Percentiles rank a stretch among this genome's conserved stretches.
Evolutionary conservation across 2,797 vertebrate genomes (phyloP).

Genomic region (Artibeus lituratus): DNA sequence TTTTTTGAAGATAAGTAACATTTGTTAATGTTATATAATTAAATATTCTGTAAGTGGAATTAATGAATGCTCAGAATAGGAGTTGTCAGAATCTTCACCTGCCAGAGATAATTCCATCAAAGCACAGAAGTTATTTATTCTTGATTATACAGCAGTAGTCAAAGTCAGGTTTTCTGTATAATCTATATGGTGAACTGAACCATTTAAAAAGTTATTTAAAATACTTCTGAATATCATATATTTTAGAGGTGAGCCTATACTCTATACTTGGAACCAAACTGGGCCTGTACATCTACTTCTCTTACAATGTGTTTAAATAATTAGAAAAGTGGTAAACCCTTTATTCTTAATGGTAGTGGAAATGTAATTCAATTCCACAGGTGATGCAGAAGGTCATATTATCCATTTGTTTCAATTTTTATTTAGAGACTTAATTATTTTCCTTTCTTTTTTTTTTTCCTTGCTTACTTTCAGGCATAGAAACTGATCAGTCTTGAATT

Average conservation of each 20-base stretch:
- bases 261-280: background rate
- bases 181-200: background rate
- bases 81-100: background rate
- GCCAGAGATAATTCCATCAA: background rate
- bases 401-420: background rate
- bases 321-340: background rate
- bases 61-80: background rate
- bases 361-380: background rate
- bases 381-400: background rate
- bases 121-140: background rate
- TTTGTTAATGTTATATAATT: background rate
- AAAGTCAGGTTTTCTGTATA: background rate
- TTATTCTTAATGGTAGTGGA: background rate
- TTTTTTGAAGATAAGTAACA: background rate
- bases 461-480: background rate
- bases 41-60: background rate
- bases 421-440: slow-evolving; percentile 2
- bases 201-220: background rate
- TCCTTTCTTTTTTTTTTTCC: background rate
- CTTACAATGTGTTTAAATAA: background rate
- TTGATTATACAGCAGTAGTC: background rate
- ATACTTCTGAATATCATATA: background rate
- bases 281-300: background rate
- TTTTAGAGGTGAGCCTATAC: background rate
- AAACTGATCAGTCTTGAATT: background rate